Conservation (phyloP, 1,140 invertebrate genomes). For the Meloidogyne hapla region DNA sequence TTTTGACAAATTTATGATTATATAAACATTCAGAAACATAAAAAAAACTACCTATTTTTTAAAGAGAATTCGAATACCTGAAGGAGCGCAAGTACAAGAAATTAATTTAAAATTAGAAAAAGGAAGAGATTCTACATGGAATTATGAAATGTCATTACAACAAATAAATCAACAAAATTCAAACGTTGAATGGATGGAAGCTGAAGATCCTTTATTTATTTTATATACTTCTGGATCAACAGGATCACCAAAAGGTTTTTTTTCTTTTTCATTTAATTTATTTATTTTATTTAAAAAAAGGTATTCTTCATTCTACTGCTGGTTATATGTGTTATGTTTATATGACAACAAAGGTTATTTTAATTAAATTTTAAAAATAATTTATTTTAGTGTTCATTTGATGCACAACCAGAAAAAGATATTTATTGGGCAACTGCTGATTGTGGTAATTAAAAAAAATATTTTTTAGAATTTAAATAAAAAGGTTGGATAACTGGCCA, state of each 20-base stretch:
- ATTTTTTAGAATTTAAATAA: not conserved
- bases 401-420: conserved; percentile 80
- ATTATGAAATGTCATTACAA: conserved; percentile 36
- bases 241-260: conserved; percentile 84
- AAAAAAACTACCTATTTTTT: not conserved
- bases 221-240: conserved; percentile 95
- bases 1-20: too few relatives aligned
- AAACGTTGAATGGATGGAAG: conserved; percentile 78
- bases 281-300: conserved; percentile 64
- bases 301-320: conserved; percentile 86
- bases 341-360: conserved; percentile 71
- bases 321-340: conserved; percentile 81
- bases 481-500: conserved; percentile 86
- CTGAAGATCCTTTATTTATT: conserved; percentile 94
- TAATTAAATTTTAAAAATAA: not conserved
- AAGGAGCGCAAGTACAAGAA: not conserved
- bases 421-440: conserved; percentile 99
- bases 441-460: conserved; percentile 66
- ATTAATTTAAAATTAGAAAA: not conserved
- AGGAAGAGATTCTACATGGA: conserved; percentile 32
- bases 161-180: not conserved
- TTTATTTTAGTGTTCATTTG: conserved; percentile 72
- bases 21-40: too few relatives aligned
- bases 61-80: not conserved
- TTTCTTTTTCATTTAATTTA: not conserved